Base-by-base conservation (phyloP, 2,113 vertebrate species). In the Apistogramma diplotaenia region DNA sequence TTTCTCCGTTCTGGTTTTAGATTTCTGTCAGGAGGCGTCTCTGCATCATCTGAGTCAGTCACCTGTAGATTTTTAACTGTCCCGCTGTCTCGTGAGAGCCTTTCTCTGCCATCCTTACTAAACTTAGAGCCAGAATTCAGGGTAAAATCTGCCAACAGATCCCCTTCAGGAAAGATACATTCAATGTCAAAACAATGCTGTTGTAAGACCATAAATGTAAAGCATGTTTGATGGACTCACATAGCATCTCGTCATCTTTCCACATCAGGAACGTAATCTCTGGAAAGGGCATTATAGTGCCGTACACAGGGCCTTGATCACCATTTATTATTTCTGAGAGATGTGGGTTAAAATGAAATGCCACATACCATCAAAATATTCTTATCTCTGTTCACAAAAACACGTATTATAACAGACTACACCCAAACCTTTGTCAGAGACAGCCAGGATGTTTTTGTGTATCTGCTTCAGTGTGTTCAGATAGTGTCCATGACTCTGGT, bases 191-290 rank as follows among this genome's bases (percentile, higher is more conserved):
- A 51, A 49, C n/a, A n/a, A n/a, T n/a, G 29, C 62, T 70, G 40
- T 67, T 49, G 16, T 70, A 70, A 70, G 5, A 31, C n/a, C 3
- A 70, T 1, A 29, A 43, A 70, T 49, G 27, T 70, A 25, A 49
- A 70, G 40, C 40, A 29, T 49, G 16, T 29, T 70, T 49, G 43
- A 51, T n/a, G 65, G 65, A 27, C 65, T 70, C 25, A 70, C 65
- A 70, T 49, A 70, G 43, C 10, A 49, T 49, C 65, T 49, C 65
- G 29, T 70, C 43, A n/a, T 70, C 65, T 49, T 43, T 70, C 65
- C 25, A 70, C 43, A n/a, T 49, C 3, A 70, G 25, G 65, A 70
- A 70, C 25, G 27, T 49, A 3, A 70, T 70, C 25, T 70, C 16
- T 51, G 65, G 65, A 5, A 70, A 70, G 23, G 65, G 65, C 25